Evolutionary conservation across 2,113 vertebrate species (phyloP).

Genomic region (Hemiscyllium ocellatum): DNA sequence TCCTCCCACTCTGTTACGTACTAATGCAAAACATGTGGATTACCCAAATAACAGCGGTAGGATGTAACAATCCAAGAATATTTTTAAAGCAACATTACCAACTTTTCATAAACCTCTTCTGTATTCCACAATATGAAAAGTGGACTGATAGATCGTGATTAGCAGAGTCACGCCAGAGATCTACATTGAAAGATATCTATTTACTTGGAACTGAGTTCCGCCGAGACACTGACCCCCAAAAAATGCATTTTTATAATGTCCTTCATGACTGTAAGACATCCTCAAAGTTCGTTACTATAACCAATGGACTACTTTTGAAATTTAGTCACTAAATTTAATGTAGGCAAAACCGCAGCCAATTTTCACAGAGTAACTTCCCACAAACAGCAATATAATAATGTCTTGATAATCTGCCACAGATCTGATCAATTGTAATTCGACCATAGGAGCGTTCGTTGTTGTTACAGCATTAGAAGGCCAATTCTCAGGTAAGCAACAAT

Average conservation of each 20-base stretch:
- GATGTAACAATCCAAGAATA: not conserved
- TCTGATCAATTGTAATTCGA: not conserved
- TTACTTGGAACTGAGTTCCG: not conserved
- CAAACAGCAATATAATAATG: not conserved
- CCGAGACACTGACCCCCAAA: not conserved
- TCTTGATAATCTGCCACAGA: not conserved
- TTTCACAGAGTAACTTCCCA: not conserved
- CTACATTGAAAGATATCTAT: not conserved
- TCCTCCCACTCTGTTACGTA: not conserved
- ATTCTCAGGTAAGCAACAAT: not conserved
- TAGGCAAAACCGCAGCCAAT: not conserved
- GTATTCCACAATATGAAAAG: not conserved
- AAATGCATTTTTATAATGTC: not conserved
- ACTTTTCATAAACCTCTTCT: not conserved
- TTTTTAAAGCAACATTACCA: not conserved
- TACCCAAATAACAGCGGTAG: not conserved
- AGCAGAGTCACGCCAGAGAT: not conserved
- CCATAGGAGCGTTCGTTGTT: not conserved
- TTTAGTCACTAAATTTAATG: not conserved
- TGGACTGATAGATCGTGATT: not conserved
- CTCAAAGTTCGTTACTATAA: not conserved
- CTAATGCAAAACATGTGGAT: not conserved
- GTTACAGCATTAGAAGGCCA: not conserved
- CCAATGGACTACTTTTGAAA: not conserved
- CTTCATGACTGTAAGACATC: not conserved